Percentiles rank a stretch among this genome's conserved stretches.
Conservation (phyloP, 2,888 invertebrate species). For the Petrolisthes cinctipes region DNA sequence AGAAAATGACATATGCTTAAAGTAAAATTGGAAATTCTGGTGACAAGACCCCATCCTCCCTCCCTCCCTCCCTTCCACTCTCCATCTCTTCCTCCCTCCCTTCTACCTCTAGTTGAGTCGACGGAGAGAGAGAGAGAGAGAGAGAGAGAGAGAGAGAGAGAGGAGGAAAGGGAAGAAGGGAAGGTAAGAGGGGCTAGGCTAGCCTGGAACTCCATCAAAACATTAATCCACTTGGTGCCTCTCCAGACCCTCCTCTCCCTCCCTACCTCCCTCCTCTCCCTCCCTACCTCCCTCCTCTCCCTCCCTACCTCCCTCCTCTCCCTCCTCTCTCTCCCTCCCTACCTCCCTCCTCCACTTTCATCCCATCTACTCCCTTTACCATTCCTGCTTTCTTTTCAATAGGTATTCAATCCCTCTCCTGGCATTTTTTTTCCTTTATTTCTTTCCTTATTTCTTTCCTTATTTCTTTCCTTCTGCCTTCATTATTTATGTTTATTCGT, state of each 20-base stretch:
- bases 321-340: not conserved
- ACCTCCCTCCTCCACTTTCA: slow-evolving; percentile 18
- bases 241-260: not conserved
- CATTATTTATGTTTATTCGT: not conserved
- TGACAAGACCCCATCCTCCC: slow-evolving; percentile 15
- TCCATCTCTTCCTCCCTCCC: not conserved
- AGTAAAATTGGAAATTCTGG: slow-evolving; percentile 21
- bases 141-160: not conserved
- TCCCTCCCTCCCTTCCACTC: not conserved
- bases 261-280: not conserved
- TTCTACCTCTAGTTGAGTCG: not conserved
- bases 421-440: not conserved
- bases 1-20: not conserved
- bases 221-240: slow-evolving; percentile 36
- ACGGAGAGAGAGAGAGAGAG: not conserved
- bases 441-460: not conserved
- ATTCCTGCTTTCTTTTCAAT: not conserved
- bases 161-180: slow-evolving; percentile 3
- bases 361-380: not conserved
- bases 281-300: too few relatives aligned
- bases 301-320: not conserved
- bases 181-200: not conserved
- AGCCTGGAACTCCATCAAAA: slow-evolving; percentile 43
- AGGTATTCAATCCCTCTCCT: not conserved
- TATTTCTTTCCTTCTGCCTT: not conserved